Conservation (phyloP, 2,888 invertebrate species). For the Labia minor region DNA sequence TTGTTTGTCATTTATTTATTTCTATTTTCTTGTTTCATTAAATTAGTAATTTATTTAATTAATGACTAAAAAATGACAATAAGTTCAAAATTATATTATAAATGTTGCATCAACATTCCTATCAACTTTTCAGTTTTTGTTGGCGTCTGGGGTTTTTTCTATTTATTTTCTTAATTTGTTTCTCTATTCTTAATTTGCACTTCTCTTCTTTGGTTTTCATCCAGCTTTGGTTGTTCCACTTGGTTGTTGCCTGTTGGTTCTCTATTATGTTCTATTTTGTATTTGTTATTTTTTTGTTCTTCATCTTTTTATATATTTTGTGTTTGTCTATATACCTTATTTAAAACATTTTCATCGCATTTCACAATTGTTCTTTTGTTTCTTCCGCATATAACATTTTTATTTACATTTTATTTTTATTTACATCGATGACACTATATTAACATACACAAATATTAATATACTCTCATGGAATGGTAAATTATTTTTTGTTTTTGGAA, state of each 20-base stretch:
- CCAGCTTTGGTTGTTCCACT: not conserved
- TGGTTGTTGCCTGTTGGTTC: not conserved
- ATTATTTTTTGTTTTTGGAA: too few species aligned
- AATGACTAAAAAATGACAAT: not conserved
- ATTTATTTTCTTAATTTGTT: not conserved
- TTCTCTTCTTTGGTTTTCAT: too few species aligned
- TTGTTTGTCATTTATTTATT: too few species aligned
- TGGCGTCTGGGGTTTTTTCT: not conserved
- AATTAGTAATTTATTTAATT: not conserved
- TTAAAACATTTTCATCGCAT: too few species aligned
- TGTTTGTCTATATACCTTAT: too few species aligned
- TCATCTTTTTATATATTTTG: too few species aligned
- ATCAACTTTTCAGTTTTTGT: not conserved
- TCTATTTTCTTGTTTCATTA: not conserved
- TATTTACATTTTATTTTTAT: too few species aligned
- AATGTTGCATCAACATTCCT: not conserved
- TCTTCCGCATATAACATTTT: too few species aligned
- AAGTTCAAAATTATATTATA: not conserved
- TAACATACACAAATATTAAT: too few species aligned
- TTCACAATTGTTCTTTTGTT: too few species aligned
- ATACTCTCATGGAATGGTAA: too few species aligned
- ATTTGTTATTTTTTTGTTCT: not conserved
- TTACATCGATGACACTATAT: too few species aligned
- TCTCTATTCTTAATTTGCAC: not conserved
- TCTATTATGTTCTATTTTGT: not conserved